Evolutionary conservation across 2,888 invertebrate species (phyloP).

Genomic region (Muscina levida): DNA sequence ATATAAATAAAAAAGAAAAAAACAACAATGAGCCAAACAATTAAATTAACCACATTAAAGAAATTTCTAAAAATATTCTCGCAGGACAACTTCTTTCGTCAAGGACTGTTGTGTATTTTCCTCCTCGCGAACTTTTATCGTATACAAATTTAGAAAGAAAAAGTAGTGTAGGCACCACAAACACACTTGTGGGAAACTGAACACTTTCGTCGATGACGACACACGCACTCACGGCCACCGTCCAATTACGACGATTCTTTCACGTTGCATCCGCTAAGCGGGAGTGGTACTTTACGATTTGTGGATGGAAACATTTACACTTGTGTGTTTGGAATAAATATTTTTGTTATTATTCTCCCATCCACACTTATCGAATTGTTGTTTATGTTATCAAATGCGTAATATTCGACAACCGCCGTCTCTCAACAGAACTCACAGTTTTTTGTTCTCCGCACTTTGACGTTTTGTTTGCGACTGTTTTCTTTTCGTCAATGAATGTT

Average conservation of each 20-base stretch:
- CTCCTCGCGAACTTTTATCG: background rate
- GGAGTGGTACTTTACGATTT: background rate
- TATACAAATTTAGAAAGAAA: background rate
- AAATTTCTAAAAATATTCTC: constrained; percentile 3
- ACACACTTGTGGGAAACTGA: background rate
- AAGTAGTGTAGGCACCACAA: background rate
- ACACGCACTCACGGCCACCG: constrained; percentile 30
- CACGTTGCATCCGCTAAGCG: background rate
- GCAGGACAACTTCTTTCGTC: background rate
- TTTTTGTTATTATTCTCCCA: constrained; percentile 28
- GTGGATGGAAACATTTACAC: constrained; percentile 8
- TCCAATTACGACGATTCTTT: background rate
- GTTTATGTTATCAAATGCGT: constrained; percentile 53
- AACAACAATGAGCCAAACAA: no score
- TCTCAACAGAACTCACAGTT: constrained; percentile 4
- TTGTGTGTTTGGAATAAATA: constrained; percentile 19
- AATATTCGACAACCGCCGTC: constrained; percentile 21
- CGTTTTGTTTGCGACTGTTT: constrained; percentile 48
- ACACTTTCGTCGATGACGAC: background rate
- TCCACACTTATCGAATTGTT: constrained; percentile 20
- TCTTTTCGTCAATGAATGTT: background rate
- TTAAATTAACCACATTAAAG: background rate
- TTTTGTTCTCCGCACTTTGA: constrained; percentile 45
- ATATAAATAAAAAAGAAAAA: no score
- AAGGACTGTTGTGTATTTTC: background rate